These are phyloP conservation scores for Myotis brandtii DNA, from an alignment of 2,113 vertebrate genomes.

Conservation along the genomic window DNA sequence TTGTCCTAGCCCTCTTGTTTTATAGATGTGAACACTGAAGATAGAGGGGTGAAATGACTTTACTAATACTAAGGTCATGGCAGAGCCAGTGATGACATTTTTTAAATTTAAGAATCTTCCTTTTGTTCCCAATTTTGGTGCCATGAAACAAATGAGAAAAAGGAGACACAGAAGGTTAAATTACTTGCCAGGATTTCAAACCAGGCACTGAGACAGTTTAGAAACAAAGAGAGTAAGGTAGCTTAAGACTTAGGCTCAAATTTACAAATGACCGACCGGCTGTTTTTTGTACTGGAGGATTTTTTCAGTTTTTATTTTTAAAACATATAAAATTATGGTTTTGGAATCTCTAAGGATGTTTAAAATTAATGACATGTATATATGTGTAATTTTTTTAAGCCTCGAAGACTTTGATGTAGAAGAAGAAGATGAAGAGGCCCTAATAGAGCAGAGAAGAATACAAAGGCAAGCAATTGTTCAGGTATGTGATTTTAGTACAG, in stretches of 20 bases:
- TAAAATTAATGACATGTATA: neutral
- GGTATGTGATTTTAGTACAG: slow-evolving; percentile 82
- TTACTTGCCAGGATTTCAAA: neutral
- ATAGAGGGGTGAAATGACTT: neutral
- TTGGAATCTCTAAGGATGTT: neutral
- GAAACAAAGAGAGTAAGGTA: neutral
- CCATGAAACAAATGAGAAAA: neutral
- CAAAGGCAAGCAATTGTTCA: slow-evolving; percentile 96
- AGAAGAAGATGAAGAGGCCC: slow-evolving; percentile 96
- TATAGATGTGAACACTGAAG: neutral
- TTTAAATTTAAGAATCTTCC: neutral
- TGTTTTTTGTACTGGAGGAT: too few relatives aligned
- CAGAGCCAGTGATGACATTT: neutral
- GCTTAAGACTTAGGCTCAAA: neutral
- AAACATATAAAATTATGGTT: neutral
- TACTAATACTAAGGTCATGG: neutral
- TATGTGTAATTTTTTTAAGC: slow-evolving; percentile 82
- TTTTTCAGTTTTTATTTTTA: neutral
- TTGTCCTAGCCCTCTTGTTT: neutral
- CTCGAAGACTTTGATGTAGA: slow-evolving; percentile 97
- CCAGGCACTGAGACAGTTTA: neutral
- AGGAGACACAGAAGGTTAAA: neutral
- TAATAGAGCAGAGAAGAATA: slow-evolving; percentile 95
- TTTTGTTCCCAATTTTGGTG: neutral
- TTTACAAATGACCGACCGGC: neutral